Percentiles rank a stretch among this genome's conserved stretches.
phyloP scores from a whole-genome alignment of 2,888 invertebrate genomes.

The Globia sparganii region DNA sequence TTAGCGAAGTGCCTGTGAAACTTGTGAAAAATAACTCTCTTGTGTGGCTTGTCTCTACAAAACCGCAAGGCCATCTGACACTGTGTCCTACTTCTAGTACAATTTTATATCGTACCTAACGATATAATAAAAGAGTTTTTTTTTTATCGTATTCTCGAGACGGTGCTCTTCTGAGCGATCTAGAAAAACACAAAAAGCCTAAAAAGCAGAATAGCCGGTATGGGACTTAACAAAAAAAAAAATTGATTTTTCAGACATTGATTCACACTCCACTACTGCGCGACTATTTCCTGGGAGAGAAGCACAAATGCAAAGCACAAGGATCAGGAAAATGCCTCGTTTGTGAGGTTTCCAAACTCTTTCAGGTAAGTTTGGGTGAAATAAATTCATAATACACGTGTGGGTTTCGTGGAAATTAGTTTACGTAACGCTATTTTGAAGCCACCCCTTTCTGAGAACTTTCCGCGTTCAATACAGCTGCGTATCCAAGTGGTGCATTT shows the following conservation, averaged over 20 bases:
- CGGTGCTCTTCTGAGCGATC: not conserved
- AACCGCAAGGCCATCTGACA: constrained; percentile 13
- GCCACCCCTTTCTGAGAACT: constrained; percentile 53
- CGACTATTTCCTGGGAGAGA: constrained; percentile 98
- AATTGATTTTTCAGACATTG: constrained; percentile 91
- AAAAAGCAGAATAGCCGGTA: no score
- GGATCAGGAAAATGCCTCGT: constrained; percentile 96
- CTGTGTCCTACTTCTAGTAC: not conserved
- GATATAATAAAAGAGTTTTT: no score
- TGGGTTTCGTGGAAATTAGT: constrained; percentile 33
- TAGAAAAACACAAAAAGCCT: no score
- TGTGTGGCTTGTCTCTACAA: not conserved
- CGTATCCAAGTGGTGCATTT: constrained; percentile 34
- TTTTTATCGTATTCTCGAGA: not conserved
- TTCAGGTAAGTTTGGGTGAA: constrained; percentile 92
- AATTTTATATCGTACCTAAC: constrained; percentile 27
- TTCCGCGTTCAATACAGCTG: constrained; percentile 40
- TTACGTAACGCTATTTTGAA: constrained; percentile 28
- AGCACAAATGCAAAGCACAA: constrained; percentile 95
- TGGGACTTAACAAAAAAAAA: not conserved
- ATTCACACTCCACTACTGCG: constrained; percentile 98
- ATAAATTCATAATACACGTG: constrained; percentile 10
- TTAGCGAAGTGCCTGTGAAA: constrained; percentile 2
- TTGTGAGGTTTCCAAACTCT: constrained; percentile 98
- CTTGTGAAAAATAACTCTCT: constrained; percentile 7